Evolutionary conservation across 2,113 vertebrate genomes (phyloP).

Genomic region (Cettia cetti): DNA sequence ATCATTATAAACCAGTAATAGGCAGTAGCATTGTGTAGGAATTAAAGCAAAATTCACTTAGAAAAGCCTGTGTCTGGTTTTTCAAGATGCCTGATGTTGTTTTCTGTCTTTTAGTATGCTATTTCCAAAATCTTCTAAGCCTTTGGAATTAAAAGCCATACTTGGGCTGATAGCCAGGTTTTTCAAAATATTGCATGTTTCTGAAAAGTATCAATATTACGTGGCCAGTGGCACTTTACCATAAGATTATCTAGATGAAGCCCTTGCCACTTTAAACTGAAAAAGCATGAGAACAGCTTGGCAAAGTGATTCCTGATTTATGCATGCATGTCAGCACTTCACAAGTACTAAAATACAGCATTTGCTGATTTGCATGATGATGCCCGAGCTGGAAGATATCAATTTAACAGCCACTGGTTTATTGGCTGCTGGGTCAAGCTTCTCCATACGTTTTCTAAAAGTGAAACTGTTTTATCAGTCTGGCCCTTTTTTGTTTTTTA

Average conservation of each 20-base stretch:
- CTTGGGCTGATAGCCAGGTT: not conserved
- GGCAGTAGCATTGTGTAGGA: not conserved
- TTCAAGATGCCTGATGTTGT: not conserved
- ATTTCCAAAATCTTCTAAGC: not conserved
- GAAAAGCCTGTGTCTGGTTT: fast-evolving
- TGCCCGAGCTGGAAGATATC: not conserved
- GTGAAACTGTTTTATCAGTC: not conserved
- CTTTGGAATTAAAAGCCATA: not conserved
- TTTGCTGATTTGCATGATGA: constrained; percentile 24
- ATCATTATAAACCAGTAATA: not conserved
- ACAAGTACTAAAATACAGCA: constrained; percentile 12
- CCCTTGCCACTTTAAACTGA: not conserved
- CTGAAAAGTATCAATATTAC: not conserved
- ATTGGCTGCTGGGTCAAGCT: not conserved
- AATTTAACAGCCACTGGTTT: not conserved
- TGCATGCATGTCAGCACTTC: constrained; percentile 37
- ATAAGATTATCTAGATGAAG: not conserved
- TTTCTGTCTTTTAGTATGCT: not conserved
- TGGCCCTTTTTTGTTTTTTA: not conserved
- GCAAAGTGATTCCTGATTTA: constrained; percentile 8
- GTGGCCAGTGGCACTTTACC: not conserved
- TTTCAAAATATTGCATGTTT: not conserved
- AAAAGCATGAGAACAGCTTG: not conserved
- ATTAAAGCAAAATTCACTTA: not conserved
- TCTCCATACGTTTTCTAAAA: not conserved